A percentile compares a stretch with the other conserved stretches of the same genome.
phyloP scores from a whole-genome alignment of 35 echinoderm and acorn worm species.

The Chiridota heheva region DNA sequence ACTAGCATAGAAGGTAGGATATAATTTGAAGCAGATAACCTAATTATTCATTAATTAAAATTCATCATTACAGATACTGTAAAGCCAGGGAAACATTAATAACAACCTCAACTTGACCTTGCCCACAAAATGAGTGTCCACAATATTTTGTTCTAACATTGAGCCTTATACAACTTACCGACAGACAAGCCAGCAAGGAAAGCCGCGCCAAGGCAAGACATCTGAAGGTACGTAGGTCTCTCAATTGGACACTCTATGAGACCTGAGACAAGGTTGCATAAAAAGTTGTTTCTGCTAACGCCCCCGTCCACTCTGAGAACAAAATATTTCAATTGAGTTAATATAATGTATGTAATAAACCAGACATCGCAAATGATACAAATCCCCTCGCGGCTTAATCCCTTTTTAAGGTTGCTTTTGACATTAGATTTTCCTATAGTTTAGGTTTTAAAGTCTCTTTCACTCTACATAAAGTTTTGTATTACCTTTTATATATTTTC shows the following conservation, averaged over 20 bases:
- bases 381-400: no score
- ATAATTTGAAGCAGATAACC: no score
- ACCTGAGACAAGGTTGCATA: conserved; percentile 52
- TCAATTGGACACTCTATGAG: conserved; percentile 70
- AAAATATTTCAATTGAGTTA: background rate
- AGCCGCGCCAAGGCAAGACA: conserved; percentile 87
- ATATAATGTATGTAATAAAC: background rate
- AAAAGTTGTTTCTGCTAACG: conserved; percentile 78
- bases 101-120: no score
- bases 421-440: no score
- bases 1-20: no score
- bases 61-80: no score
- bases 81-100: no score
- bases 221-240: conserved; percentile 68
- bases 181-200: conserved; percentile 80
- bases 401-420: no score
- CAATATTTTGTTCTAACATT: background rate
- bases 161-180: conserved; percentile 40
- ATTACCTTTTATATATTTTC: no score
- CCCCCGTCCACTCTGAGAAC: conserved; percentile 82
- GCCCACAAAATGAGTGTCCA: background rate
- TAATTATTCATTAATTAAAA: no score
- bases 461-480: no score
- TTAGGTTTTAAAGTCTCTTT: no score
- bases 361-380: background rate